Evolutionary conservation across 2,888 invertebrate species (phyloP), one percentile per base, ranked within the genome.

Genomic region (Ichneumon xanthorius): DNA sequence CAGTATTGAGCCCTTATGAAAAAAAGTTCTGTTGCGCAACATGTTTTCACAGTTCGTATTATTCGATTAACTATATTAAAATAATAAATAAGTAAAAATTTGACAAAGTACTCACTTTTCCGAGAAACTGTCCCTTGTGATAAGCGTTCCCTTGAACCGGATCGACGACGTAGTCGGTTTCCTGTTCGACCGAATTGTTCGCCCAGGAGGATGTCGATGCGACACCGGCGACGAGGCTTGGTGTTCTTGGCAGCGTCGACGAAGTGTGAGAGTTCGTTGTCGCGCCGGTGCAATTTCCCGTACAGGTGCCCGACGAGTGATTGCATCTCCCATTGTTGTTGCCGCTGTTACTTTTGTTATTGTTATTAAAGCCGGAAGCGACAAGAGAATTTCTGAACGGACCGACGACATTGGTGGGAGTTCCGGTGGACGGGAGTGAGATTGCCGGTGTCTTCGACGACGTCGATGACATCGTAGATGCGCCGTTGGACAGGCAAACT

Each of bases 121-220:
- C 93, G 3, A 93, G 89, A 81, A 93, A 90, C 40, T 91, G 92
- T 76, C 93, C 93, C 70, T 92, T 93, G 87, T 90, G 89, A 82
- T 93, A 93, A 33, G 92, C 91, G 79, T 92, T 93, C 40, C 93
- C 93, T 71, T 92, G 91, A 5, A 90, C 92, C 7, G 93, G 90
- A 87, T 93, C 93, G 68, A 93, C 91, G 33, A 93, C 92, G 86
- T 92, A 93, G 79, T 91, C 92, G 11, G 88, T 85, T 76, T 93
- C 89, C 88, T 92, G 91, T 26, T 91, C 90, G n/a, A 82, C 78
- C 14, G 89, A 89, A 72, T 89, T 91, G 75, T 80, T 87, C 40
- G 87, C 85, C 87, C 89, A 92, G 5, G 90, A 89, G 5, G 91
- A 89, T 6, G 90, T 89, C 11, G 91, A 90, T 0, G 85, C 80